These are phyloP conservation scores for Scytalopus superciliaris DNA, from an alignment of 2,113 vertebrate genomes.

Conservation along the genomic window DNA sequence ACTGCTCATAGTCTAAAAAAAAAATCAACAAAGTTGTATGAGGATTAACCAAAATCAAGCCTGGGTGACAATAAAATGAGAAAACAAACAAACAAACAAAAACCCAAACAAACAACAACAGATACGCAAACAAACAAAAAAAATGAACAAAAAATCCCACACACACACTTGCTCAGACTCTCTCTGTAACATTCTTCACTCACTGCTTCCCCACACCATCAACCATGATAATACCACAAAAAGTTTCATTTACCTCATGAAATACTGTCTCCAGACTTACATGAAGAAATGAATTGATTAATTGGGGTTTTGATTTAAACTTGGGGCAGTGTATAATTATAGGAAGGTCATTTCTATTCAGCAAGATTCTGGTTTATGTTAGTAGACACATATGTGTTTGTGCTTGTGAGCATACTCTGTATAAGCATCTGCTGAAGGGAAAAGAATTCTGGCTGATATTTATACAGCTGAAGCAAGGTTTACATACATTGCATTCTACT, in stretches of 20 bases:
- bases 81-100: too few species aligned
- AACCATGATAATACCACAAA: neutral
- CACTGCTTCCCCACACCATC: neutral
- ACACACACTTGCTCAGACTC: neutral
- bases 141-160: neutral
- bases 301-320: neutral
- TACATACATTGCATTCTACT: neutral
- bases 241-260: neutral
- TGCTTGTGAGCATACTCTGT: neutral
- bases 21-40: neutral
- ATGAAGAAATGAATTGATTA: neutral
- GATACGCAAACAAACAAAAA: too few species aligned
- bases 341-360: neutral
- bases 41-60: neutral
- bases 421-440: neutral
- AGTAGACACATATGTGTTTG: neutral
- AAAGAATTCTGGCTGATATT: slow-evolving; percentile 18
- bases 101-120: too few species aligned
- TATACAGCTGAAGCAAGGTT: slow-evolving; percentile 25
- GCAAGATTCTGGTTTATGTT: neutral
- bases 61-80: neutral
- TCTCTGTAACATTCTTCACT: neutral
- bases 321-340: neutral
- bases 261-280: neutral
- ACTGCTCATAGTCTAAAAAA: neutral